Conservation (phyloP, 2,797 vertebrate species). For the Antennarius maculatus region DNA sequence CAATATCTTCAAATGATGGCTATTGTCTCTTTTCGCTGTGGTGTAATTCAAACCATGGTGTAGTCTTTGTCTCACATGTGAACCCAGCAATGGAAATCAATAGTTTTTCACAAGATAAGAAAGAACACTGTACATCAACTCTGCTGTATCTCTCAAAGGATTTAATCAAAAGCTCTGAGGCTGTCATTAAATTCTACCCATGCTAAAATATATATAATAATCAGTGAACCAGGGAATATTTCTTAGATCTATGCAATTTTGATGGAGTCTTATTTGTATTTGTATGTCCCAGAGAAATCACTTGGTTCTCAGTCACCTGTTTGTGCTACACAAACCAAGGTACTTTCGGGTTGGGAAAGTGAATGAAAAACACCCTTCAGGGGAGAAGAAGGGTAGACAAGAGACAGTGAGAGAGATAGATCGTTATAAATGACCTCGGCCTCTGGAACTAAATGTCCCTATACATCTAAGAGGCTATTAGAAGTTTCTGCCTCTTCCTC, state of each 20-base stretch:
- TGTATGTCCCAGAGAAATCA: conserved; percentile 12
- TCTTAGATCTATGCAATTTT: conserved; percentile 12
- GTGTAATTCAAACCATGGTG: conserved; percentile 44
- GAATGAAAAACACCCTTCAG: conserved; percentile 39
- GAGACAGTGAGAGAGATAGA: conserved; percentile 40
- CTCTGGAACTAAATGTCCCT: conserved; percentile 57
- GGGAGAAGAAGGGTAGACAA: conserved; percentile 31
- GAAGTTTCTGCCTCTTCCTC: conserved; percentile 35
- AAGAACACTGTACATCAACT: conserved; percentile 30
- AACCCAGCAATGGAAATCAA: conserved; percentile 59
- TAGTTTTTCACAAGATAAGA: conserved; percentile 57
- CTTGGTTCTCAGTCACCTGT: conserved; percentile 40
- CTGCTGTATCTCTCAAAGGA: conserved; percentile 25
- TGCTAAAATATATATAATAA: neutral
- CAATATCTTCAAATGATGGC: conserved; percentile 50
- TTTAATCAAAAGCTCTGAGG: conserved; percentile 38
- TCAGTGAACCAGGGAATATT: neutral
- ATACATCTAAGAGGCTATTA: conserved; percentile 49
- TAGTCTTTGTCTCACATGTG: conserved; percentile 47
- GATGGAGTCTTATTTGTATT: conserved; percentile 6
- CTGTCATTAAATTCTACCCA: conserved; percentile 11
- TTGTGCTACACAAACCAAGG: conserved; percentile 33
- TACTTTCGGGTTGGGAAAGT: conserved; percentile 28
- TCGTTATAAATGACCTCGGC: conserved; percentile 55
- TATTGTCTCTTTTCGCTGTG: conserved; percentile 44